Evolutionary conservation across 2,888 invertebrate genomes (phyloP), one percentile per base, ranked within the genome.

Genomic region (Onthophagus sagittarius): DNA sequence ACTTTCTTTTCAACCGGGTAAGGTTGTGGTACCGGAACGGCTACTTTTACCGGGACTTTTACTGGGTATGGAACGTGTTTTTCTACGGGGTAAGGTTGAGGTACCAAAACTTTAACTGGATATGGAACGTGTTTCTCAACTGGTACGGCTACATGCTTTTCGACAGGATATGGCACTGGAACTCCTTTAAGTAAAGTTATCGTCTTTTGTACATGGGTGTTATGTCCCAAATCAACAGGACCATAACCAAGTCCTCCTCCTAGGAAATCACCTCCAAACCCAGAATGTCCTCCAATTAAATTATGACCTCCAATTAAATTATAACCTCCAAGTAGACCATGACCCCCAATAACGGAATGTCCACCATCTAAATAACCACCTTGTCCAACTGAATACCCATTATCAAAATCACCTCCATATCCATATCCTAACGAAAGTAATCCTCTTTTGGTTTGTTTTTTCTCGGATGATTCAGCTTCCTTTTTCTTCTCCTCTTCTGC

Each of bases 381-480:
- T 81, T 84, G 85, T 72, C 92, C 92, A 79, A 92, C 87, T 9
- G 81, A 79, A 83, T 92, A 91, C 70, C 94, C 94, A 77, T 93
- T 85, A 82, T 93, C 93, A 77, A 92, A 89, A 78, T 93, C 93
- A 80, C 91, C 90, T 75, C 93, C 93, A 84, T 94, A 94, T 72
- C 94, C 94, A 80, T 94, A 93, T 79, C 94, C 94, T 82, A 94
- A 88, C 83, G 92, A 90, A 75, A 93, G 87, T 79, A 94, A 89
- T 78, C 94, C 94, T 79, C 94, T 92, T 86, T 94, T 94, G 86
- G 93, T 93, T 84, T 93, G 89, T 85, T 94, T 94, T 88, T 94
- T 93, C 62, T 75, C 79, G 33, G 77, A 73, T 63, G 77, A 80
- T 76, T 78, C 79, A 73, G 79, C 77, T 69, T 73, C 76, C 63